phyloP scores from a whole-genome alignment of 1,140 invertebrate genomes.

The Drosophila biarmipes region DNA sequence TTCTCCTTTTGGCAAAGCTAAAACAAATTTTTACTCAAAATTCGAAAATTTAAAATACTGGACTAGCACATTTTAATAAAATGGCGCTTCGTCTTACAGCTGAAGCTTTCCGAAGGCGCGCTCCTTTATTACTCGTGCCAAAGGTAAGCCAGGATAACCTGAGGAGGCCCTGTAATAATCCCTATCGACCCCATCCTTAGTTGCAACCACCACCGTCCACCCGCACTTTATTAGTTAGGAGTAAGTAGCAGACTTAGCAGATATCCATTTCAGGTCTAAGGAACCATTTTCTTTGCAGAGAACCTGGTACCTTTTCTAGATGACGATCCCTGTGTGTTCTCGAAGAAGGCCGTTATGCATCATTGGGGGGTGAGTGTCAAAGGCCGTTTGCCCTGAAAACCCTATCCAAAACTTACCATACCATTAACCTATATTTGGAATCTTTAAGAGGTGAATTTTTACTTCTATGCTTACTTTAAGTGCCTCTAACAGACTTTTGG shows the following conservation, averaged over 20 bases:
- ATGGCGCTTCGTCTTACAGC: conserved; percentile 35
- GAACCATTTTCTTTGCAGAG: conserved; percentile 5
- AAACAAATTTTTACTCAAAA: background rate
- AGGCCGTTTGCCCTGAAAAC: too few species aligned
- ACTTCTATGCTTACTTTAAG: conserved; percentile 26
- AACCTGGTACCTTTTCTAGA: conserved; percentile 22
- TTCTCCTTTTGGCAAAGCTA: background rate
- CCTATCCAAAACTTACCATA: background rate
- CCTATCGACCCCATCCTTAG: background rate
- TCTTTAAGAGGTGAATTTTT: background rate
- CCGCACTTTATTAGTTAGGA: conserved; percentile 11
- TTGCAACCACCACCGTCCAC: background rate
- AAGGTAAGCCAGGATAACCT: conserved; percentile 5
- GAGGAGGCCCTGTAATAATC: background rate
- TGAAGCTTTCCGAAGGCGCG: background rate
- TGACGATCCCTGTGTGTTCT: conserved; percentile 27
- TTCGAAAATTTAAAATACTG: background rate
- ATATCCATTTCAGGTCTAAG: background rate
- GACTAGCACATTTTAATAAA: background rate
- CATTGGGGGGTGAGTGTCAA: conserved; percentile 58
- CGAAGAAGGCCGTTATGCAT: conserved; percentile 23
- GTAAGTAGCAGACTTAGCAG: conserved; percentile 8
- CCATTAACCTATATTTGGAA: conserved; percentile 7
- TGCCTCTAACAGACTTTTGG: conserved; percentile 36
- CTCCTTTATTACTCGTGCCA: background rate